phyloP scores from a whole-genome alignment of 2,797 vertebrate genomes.

The Eptatretus atami region DNA sequence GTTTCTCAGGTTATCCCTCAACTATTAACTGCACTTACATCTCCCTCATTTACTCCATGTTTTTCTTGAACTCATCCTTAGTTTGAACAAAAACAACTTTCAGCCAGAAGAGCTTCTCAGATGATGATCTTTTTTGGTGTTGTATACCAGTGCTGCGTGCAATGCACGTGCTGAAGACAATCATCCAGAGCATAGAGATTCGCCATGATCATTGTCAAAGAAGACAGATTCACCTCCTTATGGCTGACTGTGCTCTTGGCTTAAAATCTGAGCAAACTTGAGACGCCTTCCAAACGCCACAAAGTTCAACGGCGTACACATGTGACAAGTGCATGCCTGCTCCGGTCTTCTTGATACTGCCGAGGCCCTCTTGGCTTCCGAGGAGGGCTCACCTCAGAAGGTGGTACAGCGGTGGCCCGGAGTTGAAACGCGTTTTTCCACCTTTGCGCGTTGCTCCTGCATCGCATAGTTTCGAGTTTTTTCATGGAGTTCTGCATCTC shows the following conservation, averaged over 20 bases:
- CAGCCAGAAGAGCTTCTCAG: not conserved
- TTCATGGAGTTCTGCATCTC: too few relatives aligned
- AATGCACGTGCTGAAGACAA: not conserved
- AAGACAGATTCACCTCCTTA: not conserved
- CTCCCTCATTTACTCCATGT: too few relatives aligned
- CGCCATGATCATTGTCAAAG: not conserved
- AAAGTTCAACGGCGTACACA: not conserved
- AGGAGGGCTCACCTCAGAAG: too few relatives aligned
- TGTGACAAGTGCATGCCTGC: not conserved
- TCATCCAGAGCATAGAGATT: not conserved
- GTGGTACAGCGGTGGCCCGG: too few relatives aligned
- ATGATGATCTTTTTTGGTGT: not conserved
- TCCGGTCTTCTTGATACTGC: not conserved
- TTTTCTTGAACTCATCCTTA: too few relatives aligned
- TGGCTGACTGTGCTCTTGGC: not conserved
- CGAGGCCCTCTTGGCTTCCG: too few relatives aligned
- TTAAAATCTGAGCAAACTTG: not conserved
- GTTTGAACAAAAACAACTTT: not conserved
- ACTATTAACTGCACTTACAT: too few relatives aligned
- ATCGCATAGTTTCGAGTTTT: too few relatives aligned
- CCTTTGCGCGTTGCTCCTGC: too few relatives aligned
- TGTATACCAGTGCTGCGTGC: not conserved
- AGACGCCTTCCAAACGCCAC: not conserved
- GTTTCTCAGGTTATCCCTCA: too few relatives aligned
- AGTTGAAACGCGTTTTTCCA: too few relatives aligned